phyloP scores from a whole-genome alignment of 30 jellyfish, hydroid and myxozoan genomes.

The Cassiopea xamachana region DNA sequence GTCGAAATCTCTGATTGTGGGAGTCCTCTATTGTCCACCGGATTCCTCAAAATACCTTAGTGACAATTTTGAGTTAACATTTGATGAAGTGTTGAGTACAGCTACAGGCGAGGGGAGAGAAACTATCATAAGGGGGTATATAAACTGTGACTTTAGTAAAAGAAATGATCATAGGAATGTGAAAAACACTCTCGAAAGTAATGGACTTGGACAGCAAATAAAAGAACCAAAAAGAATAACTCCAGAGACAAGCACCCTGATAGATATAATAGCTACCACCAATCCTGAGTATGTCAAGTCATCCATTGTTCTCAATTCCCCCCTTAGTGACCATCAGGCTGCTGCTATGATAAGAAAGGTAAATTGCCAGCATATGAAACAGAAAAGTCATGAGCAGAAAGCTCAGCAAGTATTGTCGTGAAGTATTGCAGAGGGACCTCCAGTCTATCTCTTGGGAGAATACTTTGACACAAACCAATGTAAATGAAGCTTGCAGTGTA shows the following conservation, averaged over 20 bases:
- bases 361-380: slow-evolving; percentile 61
- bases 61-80: slow-evolving; percentile 31
- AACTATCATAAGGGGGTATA: slow-evolving; percentile 66
- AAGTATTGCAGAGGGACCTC: slow-evolving; percentile 70
- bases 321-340: slow-evolving; percentile 75
- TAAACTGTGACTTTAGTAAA: slow-evolving; percentile 41
- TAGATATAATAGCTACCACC: slow-evolving; percentile 58
- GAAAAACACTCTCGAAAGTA: slow-evolving; percentile 30
- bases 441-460: slow-evolving; percentile 53
- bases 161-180: slow-evolving; percentile 46
- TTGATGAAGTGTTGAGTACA: slow-evolving; percentile 39
- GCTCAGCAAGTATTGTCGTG: slow-evolving; percentile 60
- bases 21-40: slow-evolving; percentile 66
- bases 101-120: slow-evolving; percentile 59
- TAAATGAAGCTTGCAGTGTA: slow-evolving; percentile 55
- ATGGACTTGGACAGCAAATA: slow-evolving; percentile 57
- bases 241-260: slow-evolving; percentile 62
- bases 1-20: slow-evolving; percentile 41
- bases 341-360: slow-evolving; percentile 21
- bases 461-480: slow-evolving; percentile 30
- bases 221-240: slow-evolving; percentile 67
- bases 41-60: slow-evolving; percentile 59
- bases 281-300: slow-evolving; percentile 63
- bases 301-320: slow-evolving; percentile 68
- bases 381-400: slow-evolving; percentile 61